Conservation (phyloP, 2,113 vertebrate genomes). For the Nycticorax nycticorax region DNA sequence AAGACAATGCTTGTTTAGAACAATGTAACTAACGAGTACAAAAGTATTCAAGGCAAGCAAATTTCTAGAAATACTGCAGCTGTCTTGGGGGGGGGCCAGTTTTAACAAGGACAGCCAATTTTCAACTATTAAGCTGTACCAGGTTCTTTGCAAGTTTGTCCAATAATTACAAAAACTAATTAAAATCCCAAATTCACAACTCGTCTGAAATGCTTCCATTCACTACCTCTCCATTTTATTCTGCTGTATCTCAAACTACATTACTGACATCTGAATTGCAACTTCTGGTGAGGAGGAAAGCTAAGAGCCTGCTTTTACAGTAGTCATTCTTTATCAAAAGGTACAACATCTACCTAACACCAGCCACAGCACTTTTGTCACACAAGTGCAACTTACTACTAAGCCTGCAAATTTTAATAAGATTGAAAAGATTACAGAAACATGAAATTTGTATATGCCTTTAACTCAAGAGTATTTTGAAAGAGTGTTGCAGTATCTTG, state of each 20-base stretch:
- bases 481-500: background rate
- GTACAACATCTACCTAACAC: background rate
- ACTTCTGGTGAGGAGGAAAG: background rate
- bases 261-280: background rate
- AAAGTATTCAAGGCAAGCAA: background rate
- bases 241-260: background rate
- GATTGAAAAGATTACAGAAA: background rate
- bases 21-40: background rate
- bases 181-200: background rate
- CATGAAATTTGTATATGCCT: background rate
- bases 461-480: background rate
- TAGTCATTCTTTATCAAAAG: background rate
- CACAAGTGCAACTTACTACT: background rate
- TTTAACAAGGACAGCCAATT: background rate
- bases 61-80: background rate
- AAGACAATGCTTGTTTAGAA: background rate
- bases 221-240: background rate
- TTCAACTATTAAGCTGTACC: background rate
- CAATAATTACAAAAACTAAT: background rate
- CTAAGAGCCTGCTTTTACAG: background rate
- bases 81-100: background rate
- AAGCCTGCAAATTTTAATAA: background rate
- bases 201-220: background rate
- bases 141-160: background rate
- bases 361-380: background rate